Conservation (phyloP, 2,113 vertebrate species). For the Misgurnus anguillicaudatus region DNA sequence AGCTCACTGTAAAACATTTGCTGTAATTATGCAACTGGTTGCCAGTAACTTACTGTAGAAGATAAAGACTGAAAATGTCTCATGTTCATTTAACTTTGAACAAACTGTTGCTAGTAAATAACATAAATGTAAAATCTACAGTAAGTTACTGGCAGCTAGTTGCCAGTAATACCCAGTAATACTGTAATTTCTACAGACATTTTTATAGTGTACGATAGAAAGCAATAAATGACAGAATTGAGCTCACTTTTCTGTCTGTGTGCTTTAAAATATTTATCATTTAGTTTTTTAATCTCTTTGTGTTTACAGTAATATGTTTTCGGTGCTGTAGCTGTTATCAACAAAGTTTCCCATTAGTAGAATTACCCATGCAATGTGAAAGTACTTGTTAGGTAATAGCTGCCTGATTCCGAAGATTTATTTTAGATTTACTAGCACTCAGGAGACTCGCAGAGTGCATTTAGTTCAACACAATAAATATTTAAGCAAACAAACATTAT, state of each 20-base stretch:
- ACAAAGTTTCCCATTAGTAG: not conserved
- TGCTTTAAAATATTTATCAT: not conserved
- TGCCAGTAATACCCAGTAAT: no score
- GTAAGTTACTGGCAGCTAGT: no score
- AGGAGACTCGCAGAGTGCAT: not conserved
- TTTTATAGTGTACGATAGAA: not conserved
- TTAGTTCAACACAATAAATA: conserved; percentile 12
- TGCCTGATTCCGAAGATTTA: not conserved
- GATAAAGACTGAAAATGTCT: no score
- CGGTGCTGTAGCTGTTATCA: not conserved
- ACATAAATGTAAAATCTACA: no score
- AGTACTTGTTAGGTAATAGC: no score
- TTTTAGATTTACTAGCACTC: conserved; percentile 10
- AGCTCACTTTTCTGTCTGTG: not conserved
- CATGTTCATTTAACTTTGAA: no score
- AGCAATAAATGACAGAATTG: conserved; percentile 20
- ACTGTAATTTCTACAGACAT: no score
- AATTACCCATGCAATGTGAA: not conserved
- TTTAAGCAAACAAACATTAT: not conserved
- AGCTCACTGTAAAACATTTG: no score
- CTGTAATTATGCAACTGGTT: no score
- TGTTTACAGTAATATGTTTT: not conserved
- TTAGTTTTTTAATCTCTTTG: not conserved
- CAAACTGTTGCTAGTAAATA: no score
- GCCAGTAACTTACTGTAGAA: no score